Evolutionary conservation across 2,113 vertebrate genomes (phyloP), one percentile per base, ranked within the genome.

Genomic region (Oxygymnocypris stewartii): DNA sequence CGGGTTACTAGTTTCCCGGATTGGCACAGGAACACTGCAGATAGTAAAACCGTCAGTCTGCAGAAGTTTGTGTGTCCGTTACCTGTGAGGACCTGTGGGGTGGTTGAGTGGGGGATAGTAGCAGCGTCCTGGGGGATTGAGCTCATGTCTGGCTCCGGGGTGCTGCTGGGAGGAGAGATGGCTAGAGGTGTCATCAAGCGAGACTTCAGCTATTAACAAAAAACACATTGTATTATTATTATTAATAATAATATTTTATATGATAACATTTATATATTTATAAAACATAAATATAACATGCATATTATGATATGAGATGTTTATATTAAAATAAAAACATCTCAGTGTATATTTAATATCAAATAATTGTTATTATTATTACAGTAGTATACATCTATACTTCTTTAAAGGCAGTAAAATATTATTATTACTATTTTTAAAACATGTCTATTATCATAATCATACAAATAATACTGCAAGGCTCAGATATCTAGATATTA

Each of bases 121-220:
- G 97, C 97, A 84, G 97, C 96, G 1, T 98, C 98, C 93, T 97
- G 98, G 9, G 97, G 97, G 79, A 98, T 95, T 40, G 96, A 97
- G 84, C 97, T 97, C 92, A 97, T 95, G 90, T 98, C 97, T 0
- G 97, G 97, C 90, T 98, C 97, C 0, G 96, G 97, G 0, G 96
- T 98, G 90, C 96, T 97, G 91, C 95, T 93, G 0, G 96, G 97
- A 0, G 97, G 96, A 57, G 96, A 98, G 91, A 96, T 94, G 59
- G 95, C 96, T 91, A 96, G 90, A 25, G 97, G 95, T 67, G 96
- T 96, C 96, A 97, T 97, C 93, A 96, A 93, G 49, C 94, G 96
- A 88, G 97, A 94, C 93, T 98, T 98, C 93, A 98, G 95, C 97
- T 99, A 91, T 82, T 95, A 91, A 92, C 92, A 79, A 44, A 85